These are phyloP conservation scores for Dicentrarchus labrax DNA, from an alignment of 2,113 vertebrate species.

Conservation along the genomic window DNA sequence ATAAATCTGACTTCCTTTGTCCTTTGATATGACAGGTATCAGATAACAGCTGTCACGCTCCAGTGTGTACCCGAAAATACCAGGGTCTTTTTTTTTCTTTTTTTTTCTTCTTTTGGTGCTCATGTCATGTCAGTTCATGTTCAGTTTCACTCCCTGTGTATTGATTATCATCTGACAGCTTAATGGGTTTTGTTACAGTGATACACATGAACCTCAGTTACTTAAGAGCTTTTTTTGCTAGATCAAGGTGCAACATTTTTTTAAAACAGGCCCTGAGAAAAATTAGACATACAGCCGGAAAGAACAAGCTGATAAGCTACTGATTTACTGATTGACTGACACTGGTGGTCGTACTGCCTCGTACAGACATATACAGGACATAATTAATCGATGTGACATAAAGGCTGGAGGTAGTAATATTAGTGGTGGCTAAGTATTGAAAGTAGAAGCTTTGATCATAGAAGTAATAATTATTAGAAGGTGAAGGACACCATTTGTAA, in stretches of 20 bases:
- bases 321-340: no score
- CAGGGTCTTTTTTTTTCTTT: constrained; percentile 60
- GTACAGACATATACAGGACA: neutral
- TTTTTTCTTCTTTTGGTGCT: constrained; percentile 27
- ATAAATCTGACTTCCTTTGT: constrained; percentile 62
- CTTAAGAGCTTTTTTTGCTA: constrained; percentile 12
- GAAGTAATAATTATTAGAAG: neutral
- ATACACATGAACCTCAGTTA: constrained; percentile 22
- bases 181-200: constrained; percentile 59
- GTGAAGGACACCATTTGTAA: neutral
- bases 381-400: neutral
- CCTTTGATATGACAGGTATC: constrained; percentile 74
- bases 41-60: constrained; percentile 72
- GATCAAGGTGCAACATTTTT: constrained; percentile 17
- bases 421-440: neutral
- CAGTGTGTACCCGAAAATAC: constrained; percentile 51
- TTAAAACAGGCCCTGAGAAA: no score
- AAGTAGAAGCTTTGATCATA: no score
- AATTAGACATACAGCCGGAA: neutral
- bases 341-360: no score
- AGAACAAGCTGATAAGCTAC: no score
- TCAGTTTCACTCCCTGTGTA: constrained; percentile 40
- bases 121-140: constrained; percentile 61
- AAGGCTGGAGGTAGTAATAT: neutral
- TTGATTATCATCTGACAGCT: constrained; percentile 66